phyloP scores from a whole-genome alignment of 2,113 vertebrate species.

The Phrynosoma platyrhinos region DNA sequence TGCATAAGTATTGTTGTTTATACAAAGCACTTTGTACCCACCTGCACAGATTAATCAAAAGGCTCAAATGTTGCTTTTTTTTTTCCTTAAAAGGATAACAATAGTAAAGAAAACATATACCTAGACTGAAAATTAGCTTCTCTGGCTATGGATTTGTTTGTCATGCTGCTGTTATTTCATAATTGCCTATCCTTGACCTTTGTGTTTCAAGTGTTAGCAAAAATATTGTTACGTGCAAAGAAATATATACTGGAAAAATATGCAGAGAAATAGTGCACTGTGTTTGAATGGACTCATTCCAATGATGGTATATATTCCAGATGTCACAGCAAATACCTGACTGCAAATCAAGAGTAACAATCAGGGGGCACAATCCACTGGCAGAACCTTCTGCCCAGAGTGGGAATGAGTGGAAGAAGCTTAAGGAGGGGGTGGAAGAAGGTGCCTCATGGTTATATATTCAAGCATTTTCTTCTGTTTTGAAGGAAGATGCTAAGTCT shows the following conservation, averaged over 20 bases:
- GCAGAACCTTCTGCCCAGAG: not conserved
- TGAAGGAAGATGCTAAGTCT: not conserved
- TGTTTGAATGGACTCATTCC: slow-evolving; percentile 20
- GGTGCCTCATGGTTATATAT: not conserved
- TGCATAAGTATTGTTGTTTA: slow-evolving; percentile 4
- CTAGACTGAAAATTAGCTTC: slow-evolving; percentile 31
- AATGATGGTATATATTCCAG: slow-evolving; percentile 30
- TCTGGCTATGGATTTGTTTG: slow-evolving; percentile 43
- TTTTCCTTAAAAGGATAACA: slow-evolving; percentile 26
- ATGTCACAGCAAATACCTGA: slow-evolving; percentile 27
- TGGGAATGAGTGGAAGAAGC: not conserved
- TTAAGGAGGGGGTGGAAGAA: not conserved
- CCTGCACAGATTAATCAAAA: slow-evolving; percentile 41
- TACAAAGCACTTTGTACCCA: slow-evolving; percentile 43
- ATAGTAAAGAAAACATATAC: slow-evolving; percentile 31
- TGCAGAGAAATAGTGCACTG: slow-evolving; percentile 5
- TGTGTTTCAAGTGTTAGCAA: not conserved
- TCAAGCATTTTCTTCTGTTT: slow-evolving; percentile 17
- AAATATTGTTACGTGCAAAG: slow-evolving; percentile 30
- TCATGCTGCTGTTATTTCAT: slow-evolving; percentile 36
- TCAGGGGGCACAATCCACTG: not conserved
- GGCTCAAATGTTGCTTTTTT: slow-evolving; percentile 44
- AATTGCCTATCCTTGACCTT: slow-evolving; percentile 47
- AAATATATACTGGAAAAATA: slow-evolving; percentile 26
- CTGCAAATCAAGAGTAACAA: slow-evolving; percentile 23